Base-by-base conservation (phyloP, 2,113 vertebrate species). In the Hippoglossus stenolepis region DNA sequence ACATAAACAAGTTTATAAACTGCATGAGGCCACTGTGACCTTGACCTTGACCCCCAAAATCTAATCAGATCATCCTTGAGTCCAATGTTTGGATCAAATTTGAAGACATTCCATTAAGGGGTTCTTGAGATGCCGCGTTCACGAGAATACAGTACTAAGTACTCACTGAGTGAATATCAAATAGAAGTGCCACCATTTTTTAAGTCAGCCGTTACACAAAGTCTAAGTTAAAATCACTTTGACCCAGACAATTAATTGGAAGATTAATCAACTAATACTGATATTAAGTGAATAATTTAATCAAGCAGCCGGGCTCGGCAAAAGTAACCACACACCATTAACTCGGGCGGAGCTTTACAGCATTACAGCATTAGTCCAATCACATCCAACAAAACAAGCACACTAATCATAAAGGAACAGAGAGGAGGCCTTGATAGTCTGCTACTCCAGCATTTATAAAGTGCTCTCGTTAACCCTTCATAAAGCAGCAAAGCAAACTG, bases 251-350 rank as follows among this genome's bases (percentile, higher is more conserved):
- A 89, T 90, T 86, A 87, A 79, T 86, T 87, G 88, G 77, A 84
- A 84, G 80, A 90, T 90, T 85, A 90, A 89, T 89, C 87, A 85
- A 79, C 84, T 83, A 83, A 91, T 82, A 84, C 77, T 63, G 53
- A 82, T 83, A 81, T 83, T 82, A 87, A 87, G 86, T 87, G 82
- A 91, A 83, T 85, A 75, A 91, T 89, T 87, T 28, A 86, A 83
- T 90, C 82, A 83, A 79, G 83, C 71, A 78, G 61, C 78, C 65
- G 84, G 65, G 80, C 84, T 84, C 73, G 43, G 82, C 66, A 75
- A 86, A 75, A 66, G 69, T 85, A 67, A 76, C 67, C 70, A 75
- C 92, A 90, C 75, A 51, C 78, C 85, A 89, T 91, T 91, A 90
- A 84, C 75, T 76, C 49, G 23, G 70, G 51, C 61, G 31, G 63